Conservation (phyloP, 1,140 invertebrate species). For the Octopus sinensis region DNA sequence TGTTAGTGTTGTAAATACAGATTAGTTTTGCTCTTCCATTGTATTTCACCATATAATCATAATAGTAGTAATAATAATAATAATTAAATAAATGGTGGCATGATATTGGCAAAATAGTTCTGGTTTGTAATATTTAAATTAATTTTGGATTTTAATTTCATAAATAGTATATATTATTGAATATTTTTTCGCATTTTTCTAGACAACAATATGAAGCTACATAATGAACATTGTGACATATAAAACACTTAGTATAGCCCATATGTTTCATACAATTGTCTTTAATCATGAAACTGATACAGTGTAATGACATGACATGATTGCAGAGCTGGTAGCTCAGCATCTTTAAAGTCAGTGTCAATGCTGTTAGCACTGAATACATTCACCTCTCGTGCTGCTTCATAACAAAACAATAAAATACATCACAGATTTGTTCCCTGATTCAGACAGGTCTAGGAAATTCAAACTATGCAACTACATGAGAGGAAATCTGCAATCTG, state of each 20-base stretch:
- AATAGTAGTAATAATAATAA: no score
- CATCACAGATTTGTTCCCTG: conserved; percentile 15
- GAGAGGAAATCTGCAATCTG: conserved; percentile 11
- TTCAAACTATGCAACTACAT: neutral
- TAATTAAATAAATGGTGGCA: no score
- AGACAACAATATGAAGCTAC: conserved; percentile 8
- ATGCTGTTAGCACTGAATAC: neutral
- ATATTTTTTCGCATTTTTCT: neutral
- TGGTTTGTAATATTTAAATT: no score
- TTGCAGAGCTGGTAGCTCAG: neutral
- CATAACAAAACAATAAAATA: conserved; percentile 14
- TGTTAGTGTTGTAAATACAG: no score
- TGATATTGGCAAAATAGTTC: no score
- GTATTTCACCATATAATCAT: no score
- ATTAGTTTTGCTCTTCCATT: no score
- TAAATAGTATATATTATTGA: no score
- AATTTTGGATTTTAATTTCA: no score
- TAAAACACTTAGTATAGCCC: conserved; percentile 7
- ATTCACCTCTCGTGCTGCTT: conserved; percentile 2
- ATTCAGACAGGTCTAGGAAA: conserved; percentile 4
- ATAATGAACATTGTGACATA: neutral
- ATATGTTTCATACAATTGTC: conserved; percentile 4
- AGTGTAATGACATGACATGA: conserved; percentile 7
- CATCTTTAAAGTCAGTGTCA: neutral
- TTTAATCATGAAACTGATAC: neutral